Conservation (phyloP, 2,113 vertebrate genomes). For the Climacteris rufus region DNA sequence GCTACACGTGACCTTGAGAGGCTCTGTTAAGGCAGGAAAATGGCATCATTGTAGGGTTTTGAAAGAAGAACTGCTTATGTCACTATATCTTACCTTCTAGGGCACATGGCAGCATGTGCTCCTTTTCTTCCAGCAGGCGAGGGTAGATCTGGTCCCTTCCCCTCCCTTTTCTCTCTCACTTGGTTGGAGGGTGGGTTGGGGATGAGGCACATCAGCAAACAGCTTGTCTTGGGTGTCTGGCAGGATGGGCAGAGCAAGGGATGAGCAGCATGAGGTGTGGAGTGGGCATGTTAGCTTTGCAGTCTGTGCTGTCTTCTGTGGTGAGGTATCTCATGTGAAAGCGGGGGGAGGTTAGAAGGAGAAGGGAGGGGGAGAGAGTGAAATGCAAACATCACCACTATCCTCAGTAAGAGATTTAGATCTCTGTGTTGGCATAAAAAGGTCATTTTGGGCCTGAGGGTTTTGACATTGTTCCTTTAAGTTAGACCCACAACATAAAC, state of each 20-base stretch:
- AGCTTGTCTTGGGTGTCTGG: not conserved
- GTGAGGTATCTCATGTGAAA: conserved; percentile 17
- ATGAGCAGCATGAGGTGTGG: not conserved
- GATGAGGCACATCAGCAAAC: not conserved
- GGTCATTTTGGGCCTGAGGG: conserved; percentile 73
- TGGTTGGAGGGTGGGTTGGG: not conserved
- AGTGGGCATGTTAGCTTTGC: not conserved
- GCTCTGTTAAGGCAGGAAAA: not conserved
- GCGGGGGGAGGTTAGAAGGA: not conserved
- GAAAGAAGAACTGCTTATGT: not conserved
- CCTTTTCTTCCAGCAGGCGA: not conserved
- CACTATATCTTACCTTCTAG: not conserved
- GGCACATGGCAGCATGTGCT: not conserved
- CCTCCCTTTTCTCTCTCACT: not conserved
- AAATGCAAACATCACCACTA: conserved; percentile 56
- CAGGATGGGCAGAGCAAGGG: not conserved
- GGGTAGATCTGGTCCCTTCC: not conserved
- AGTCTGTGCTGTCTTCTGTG: not conserved
- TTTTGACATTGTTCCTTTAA: conserved; percentile 79
- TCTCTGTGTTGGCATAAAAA: conserved; percentile 70
- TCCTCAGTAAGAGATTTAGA: conserved; percentile 68
- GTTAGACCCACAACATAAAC: conserved; percentile 77
- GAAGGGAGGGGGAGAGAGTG: conserved; percentile 24
- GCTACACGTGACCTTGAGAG: not conserved
- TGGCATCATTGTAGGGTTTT: not conserved